These are phyloP conservation scores for Corythornis madagascariensis DNA, from an alignment of 2,113 vertebrate genomes.

Conservation along the genomic window DNA sequence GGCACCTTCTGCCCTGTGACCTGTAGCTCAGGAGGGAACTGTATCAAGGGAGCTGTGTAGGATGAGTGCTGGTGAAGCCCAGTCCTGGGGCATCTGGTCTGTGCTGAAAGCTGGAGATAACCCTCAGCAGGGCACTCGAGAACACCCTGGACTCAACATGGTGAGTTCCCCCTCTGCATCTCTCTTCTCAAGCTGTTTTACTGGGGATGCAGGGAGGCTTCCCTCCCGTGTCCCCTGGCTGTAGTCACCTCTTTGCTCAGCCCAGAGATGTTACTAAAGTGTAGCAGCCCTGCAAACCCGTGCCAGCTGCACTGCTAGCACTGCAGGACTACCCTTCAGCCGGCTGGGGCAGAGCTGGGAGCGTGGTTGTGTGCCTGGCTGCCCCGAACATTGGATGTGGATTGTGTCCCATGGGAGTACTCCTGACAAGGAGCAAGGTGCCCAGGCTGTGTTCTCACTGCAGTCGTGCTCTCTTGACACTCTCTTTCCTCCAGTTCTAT, in stretches of 20 bases:
- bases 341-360: not conserved
- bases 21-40: rapidly evolving
- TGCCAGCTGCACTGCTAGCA: not conserved
- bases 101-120: not conserved
- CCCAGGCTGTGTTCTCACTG: rapidly evolving
- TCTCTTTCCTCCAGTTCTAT: not conserved
- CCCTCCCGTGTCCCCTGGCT: not conserved
- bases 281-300: not conserved
- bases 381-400: not conserved
- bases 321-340: not conserved
- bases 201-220: not conserved
- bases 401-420: not conserved
- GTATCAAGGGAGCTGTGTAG: not conserved
- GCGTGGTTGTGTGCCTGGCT: not conserved
- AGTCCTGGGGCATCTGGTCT: not conserved
- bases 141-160: not conserved
- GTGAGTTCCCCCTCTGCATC: not conserved
- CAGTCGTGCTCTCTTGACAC: rapidly evolving
- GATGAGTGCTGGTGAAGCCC: not conserved
- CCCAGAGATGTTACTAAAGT: not conserved
- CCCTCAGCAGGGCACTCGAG: not conserved
- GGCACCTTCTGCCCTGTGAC: not conserved
- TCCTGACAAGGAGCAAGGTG: not conserved
- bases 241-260: not conserved
- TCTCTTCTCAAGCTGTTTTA: not conserved